Evolutionary conservation across 2,113 vertebrate species (phyloP).

Genomic region (Plotosus lineatus): DNA sequence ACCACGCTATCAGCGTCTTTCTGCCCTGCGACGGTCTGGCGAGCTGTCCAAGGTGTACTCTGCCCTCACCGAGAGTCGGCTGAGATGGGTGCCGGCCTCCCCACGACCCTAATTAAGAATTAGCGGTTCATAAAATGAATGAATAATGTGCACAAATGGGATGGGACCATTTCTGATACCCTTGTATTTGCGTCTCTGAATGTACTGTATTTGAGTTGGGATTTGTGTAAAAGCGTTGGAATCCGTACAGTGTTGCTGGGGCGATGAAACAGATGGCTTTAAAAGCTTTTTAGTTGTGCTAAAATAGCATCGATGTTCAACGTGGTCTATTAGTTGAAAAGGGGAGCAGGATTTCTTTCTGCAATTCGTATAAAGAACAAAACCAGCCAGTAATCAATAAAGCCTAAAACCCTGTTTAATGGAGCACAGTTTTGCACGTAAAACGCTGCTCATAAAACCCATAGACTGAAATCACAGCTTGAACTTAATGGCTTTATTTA

Average conservation of each 20-base stretch:
- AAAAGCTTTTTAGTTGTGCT: background rate
- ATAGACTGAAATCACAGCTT: background rate
- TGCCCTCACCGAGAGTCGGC: too few species aligned
- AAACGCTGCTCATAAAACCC: background rate
- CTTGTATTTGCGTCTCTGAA: background rate
- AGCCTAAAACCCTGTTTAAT: background rate
- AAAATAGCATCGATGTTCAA: background rate
- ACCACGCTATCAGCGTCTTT: too few species aligned
- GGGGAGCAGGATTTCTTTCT: background rate
- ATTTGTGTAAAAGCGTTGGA: background rate
- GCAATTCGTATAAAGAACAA: background rate
- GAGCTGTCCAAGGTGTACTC: too few species aligned
- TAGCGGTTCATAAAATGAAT: too few species aligned
- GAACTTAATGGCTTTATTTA: background rate
- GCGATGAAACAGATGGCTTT: background rate
- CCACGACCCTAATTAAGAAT: too few species aligned
- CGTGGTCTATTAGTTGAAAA: background rate
- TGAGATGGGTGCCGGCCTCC: too few species aligned
- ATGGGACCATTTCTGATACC: constrained; percentile 9
- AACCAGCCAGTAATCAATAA: background rate
- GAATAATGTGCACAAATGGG: background rate
- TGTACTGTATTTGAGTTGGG: background rate
- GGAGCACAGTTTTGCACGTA: background rate
- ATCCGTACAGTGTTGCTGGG: background rate
- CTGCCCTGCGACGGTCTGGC: too few species aligned